Conservation (phyloP, 1,140 invertebrate genomes). For the Neodiprion fabricii region DNA sequence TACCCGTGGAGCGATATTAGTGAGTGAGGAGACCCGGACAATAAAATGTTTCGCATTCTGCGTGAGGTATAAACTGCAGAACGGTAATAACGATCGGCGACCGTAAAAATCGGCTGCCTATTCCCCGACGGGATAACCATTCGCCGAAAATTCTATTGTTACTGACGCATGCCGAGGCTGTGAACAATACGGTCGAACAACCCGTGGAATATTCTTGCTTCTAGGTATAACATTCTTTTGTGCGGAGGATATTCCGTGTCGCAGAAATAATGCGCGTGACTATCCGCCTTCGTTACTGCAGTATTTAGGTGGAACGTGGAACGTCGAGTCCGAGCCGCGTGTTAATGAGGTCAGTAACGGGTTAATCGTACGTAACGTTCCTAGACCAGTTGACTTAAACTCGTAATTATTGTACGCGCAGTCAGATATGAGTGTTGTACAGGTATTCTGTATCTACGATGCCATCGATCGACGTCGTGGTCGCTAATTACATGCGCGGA, state of each 20-base stretch:
- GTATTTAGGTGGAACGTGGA: too few species aligned
- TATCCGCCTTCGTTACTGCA: too few species aligned
- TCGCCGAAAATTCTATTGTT: not conserved
- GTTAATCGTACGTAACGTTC: constrained; percentile 1
- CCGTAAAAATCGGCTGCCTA: not conserved
- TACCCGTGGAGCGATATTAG: not conserved
- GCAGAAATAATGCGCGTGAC: too few species aligned
- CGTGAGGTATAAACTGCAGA: not conserved
- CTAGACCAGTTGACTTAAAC: not conserved
- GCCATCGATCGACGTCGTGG: not conserved
- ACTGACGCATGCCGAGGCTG: not conserved
- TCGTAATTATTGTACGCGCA: not conserved
- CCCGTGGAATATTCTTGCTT: not conserved
- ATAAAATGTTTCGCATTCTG: constrained; percentile 1
- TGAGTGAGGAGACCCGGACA: not conserved
- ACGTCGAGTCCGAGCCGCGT: too few species aligned
- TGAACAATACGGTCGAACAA: not conserved
- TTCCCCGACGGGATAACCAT: not conserved
- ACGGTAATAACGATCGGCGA: not conserved
- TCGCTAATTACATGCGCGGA: too few species aligned
- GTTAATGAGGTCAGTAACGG: not conserved
- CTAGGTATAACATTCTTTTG: not conserved
- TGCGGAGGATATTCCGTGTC: not conserved
- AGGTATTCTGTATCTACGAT: not conserved
- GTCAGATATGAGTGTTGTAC: not conserved